Conservation (phyloP, 2,888 invertebrate genomes). For the Lithosia quadra region DNA sequence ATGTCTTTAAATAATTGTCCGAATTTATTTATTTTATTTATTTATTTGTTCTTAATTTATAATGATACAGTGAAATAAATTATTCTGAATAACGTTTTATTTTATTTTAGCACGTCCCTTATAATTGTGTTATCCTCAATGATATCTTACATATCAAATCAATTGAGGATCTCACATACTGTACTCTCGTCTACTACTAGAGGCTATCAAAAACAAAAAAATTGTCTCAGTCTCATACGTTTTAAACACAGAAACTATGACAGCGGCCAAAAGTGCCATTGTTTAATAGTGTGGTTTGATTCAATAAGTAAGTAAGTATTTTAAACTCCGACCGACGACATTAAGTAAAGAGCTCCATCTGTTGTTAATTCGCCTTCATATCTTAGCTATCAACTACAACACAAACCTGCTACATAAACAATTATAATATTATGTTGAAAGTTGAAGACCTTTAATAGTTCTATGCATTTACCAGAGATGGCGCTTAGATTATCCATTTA, state of each 20-base stretch:
- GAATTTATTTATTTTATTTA: slow-evolving; percentile 41
- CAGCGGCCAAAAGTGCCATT: no score
- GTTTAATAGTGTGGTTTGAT: no score
- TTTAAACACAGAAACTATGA: no score
- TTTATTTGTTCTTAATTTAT: slow-evolving; percentile 20
- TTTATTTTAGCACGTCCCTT: not conserved
- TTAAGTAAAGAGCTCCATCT: not conserved
- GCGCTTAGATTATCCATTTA: not conserved
- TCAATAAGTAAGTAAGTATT: no score
- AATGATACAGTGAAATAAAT: not conserved
- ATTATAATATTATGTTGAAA: not conserved
- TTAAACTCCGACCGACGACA: no score
- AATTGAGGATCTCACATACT: no score
- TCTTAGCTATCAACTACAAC: not conserved
- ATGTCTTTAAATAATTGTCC: slow-evolving; percentile 65
- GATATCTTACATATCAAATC: no score
- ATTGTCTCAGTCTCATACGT: no score
- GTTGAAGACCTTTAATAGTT: not conserved
- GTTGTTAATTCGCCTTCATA: not conserved
- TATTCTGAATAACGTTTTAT: slow-evolving; percentile 3
- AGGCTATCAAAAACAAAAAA: no score
- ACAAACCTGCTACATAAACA: not conserved
- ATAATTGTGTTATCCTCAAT: no score
- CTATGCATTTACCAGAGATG: not conserved
- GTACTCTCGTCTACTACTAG: no score